Percentiles rank a stretch among this genome's conserved stretches.
Conservation (phyloP, 2,113 vertebrate species). For the Cercocebus atys region DNA sequence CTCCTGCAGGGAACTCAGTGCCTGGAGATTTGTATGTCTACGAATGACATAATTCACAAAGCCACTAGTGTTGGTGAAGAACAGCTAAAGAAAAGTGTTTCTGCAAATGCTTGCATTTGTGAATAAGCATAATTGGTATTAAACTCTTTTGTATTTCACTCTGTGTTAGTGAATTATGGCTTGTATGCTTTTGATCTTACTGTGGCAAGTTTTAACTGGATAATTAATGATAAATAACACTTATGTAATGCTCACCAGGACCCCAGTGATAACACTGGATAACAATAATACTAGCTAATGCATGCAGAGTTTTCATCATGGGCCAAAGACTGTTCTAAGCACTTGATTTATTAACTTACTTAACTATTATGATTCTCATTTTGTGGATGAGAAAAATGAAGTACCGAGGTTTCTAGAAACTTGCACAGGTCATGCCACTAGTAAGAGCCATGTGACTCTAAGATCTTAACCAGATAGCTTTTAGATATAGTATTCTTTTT, state of each 20-base stretch:
- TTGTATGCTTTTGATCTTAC: neutral
- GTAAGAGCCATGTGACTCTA: neutral
- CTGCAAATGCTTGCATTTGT: neutral
- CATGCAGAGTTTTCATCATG: neutral
- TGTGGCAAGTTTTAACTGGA: neutral
- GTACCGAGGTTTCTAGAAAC: neutral
- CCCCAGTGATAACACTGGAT: neutral
- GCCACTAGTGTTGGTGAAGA: neutral
- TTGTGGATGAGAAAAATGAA: neutral
- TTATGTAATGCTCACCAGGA: neutral
- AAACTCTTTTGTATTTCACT: neutral
- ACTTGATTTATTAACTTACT: neutral
- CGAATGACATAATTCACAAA: neutral
- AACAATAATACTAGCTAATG: neutral
- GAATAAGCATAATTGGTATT: neutral
- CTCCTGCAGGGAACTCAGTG: neutral
- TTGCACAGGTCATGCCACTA: neutral
- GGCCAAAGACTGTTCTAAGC: neutral
- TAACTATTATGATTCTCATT: neutral
- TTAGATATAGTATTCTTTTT: neutral
- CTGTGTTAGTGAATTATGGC: neutral
- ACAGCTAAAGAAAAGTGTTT: neutral
- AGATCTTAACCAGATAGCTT: neutral
- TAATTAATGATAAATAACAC: neutral
- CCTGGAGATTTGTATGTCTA: neutral